Base-by-base conservation (phyloP, 2,888 invertebrate species). In the Baccha elongata region DNA sequence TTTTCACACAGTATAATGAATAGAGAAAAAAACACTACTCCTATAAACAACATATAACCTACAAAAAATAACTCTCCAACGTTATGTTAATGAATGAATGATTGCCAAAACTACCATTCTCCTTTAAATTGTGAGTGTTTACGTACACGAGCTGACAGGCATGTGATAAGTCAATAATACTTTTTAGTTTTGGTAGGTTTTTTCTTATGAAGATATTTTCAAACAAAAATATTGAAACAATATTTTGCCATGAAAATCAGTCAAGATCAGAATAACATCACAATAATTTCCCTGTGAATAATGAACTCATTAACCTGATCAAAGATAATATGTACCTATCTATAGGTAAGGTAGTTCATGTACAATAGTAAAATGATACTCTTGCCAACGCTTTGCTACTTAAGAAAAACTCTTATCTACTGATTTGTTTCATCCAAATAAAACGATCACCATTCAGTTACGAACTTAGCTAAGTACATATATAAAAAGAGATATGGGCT, bases 231-330 rank as follows among this genome's bases (percentile, higher is more conserved):
- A n/a, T 48, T 58, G 46, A 69, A 44, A 48, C 23, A 46, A 58
- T 58, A 55, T 5, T 53, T 15, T 50, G 37, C 35, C 58, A 60
- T 26, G n/a, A 42, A 8, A 44, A 75, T 75, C 75, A 68, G 68
- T 75, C 68, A 75, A 68, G 52, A 62, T 69, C 62, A 46, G 44
- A 46, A 42, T 26, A 15, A 60, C 44, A 53, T 44, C 68, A 26
- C 17, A 52, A 19, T 44, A 75, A 46, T 44, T 53, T 26, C 35
- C 11, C 40, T 55, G 44, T 46, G 37, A 71, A 64, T 69, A 62
- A 76, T 76, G 69, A 76, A 76, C 69, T 69, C 69, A 76, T 76
- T 76, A 76, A 71, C 69, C 53, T 23, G 69, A 76, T 71, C 46
- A 26, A 35, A 64, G 62, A 71, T 71, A n/a, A 55, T 46, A 8